Percentiles rank a stretch among this genome's conserved stretches.
Evolutionary conservation across 2,113 vertebrate genomes (phyloP).

Genomic region (Chelonoidis abingdonii): DNA sequence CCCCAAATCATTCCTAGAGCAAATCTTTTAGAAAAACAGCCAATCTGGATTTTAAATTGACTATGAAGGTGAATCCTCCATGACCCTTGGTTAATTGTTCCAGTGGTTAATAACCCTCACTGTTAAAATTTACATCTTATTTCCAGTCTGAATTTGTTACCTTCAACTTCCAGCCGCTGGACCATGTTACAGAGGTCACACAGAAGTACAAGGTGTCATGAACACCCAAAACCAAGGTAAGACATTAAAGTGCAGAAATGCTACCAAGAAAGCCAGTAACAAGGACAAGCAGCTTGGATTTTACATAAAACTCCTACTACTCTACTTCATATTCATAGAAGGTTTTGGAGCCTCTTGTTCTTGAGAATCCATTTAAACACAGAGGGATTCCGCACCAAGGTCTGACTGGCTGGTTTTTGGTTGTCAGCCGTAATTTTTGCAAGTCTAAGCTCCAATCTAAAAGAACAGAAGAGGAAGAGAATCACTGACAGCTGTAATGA

Average conservation of each 20-base stretch:
- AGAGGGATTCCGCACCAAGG: background rate
- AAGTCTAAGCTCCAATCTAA: background rate
- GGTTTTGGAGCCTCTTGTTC: background rate
- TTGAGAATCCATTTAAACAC: background rate
- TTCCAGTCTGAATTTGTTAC: no score
- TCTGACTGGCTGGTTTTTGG: background rate
- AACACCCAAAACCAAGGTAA: constrained; percentile 20
- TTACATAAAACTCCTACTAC: background rate
- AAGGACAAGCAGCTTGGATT: background rate
- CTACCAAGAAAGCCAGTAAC: background rate
- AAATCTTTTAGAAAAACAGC: no score
- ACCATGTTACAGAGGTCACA: background rate
- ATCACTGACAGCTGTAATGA: background rate
- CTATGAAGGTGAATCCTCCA: no score
- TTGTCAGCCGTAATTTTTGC: background rate
- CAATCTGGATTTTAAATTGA: no score
- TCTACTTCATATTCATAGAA: background rate
- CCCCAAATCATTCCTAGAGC: no score
- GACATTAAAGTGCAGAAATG: constrained; percentile 44
- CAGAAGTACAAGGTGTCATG: constrained; percentile 7
- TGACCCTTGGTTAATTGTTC: no score
- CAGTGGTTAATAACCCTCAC: no score
- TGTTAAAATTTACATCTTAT: no score
- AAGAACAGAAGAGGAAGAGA: background rate
- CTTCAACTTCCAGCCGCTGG: no score